phyloP scores from a whole-genome alignment of 1,140 invertebrate species.

The Drosophila tsacasi region DNA sequence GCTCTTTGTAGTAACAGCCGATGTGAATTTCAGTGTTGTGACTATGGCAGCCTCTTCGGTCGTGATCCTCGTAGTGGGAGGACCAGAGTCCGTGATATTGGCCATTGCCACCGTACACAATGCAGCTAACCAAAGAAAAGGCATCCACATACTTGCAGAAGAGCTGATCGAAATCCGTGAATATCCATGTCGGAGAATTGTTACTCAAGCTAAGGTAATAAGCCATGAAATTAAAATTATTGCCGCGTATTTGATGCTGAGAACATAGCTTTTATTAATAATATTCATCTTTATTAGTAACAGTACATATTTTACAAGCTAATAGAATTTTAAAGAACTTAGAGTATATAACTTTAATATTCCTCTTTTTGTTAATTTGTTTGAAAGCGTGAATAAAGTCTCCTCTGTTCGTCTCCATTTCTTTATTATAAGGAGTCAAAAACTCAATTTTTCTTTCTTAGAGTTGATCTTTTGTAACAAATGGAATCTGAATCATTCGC shows the following conservation, averaged over 20 bases:
- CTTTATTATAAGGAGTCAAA: background rate
- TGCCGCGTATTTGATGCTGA: too few relatives aligned
- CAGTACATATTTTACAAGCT: background rate
- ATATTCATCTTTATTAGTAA: background rate
- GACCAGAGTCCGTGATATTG: too few relatives aligned
- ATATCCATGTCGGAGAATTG: too few relatives aligned
- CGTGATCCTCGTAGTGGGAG: too few relatives aligned
- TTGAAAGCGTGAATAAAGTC: too few relatives aligned
- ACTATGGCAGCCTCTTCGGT: background rate
- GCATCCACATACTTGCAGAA: background rate
- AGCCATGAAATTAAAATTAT: slow-evolving; percentile 31
- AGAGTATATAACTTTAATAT: background rate
- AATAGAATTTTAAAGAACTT: background rate
- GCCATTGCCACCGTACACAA: background rate
- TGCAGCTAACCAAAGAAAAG: background rate
- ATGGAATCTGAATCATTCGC: background rate
- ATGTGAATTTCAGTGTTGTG: background rate
- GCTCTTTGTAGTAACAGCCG: background rate
- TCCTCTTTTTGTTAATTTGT: background rate
- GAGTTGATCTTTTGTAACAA: background rate
- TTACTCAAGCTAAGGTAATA: too few relatives aligned
- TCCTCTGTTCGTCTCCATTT: background rate
- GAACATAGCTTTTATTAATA: background rate
- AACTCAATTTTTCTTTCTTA: too few relatives aligned
- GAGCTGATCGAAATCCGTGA: background rate